A percentile compares a stretch with the other conserved stretches of the same genome.
These are phyloP conservation scores for Halcyon malimbica DNA, from an alignment of 2,113 vertebrate species.

Conservation along the genomic window DNA sequence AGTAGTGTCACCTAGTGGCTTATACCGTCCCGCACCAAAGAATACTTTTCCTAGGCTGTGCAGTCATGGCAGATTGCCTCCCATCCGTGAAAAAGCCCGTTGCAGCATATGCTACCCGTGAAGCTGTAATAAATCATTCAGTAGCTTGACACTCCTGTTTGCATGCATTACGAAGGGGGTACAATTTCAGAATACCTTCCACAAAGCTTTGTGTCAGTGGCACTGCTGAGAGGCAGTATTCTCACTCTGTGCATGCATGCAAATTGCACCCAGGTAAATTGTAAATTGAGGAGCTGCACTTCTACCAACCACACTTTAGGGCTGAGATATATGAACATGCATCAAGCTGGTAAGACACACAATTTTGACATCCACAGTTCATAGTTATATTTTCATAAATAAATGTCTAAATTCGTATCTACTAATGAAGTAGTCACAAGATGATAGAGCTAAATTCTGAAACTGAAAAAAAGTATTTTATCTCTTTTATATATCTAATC, in stretches of 20 bases:
- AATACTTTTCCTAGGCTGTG: fast-evolving
- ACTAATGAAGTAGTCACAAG: background rate
- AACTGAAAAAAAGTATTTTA: background rate
- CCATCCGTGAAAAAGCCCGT: fast-evolving
- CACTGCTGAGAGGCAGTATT: fast-evolving
- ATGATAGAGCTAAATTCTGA: background rate
- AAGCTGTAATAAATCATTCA: background rate
- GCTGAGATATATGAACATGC: too few species aligned
- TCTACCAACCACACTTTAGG: too few species aligned
- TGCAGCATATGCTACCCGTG: background rate
- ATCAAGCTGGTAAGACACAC: background rate
- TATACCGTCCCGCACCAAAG: fast-evolving
- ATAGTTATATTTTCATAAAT: background rate
- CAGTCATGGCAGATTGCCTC: fast-evolving
- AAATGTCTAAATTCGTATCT: background rate
- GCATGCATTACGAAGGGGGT: fast-evolving
- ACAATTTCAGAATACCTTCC: background rate
- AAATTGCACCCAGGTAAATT: fast-evolving
- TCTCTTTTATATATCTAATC: background rate
- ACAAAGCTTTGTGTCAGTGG: too few species aligned
- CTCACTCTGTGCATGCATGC: fast-evolving
- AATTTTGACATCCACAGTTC: background rate
- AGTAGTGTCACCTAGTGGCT: background rate
- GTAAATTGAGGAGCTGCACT: fast-evolving
- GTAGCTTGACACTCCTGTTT: background rate